Evolutionary conservation across 1,140 invertebrate species (phyloP).

Genomic region (Caenorhabditis brenneri): DNA sequence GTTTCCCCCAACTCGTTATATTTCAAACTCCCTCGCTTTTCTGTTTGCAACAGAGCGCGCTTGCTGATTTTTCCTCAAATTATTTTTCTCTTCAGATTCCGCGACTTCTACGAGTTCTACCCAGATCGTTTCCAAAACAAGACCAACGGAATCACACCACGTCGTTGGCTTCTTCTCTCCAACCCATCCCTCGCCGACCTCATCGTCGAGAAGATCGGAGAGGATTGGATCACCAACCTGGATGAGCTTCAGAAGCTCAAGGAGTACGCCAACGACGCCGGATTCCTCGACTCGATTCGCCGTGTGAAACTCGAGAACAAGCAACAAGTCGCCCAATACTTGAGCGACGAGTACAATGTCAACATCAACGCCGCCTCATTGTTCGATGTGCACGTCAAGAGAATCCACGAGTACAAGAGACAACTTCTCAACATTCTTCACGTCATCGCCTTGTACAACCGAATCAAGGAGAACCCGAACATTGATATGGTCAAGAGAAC

Average conservation of each 20-base stretch:
- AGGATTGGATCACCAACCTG: slow-evolving; percentile 91
- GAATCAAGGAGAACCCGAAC: slow-evolving; percentile 90
- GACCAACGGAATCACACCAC: slow-evolving; percentile 96
- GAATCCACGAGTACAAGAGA: slow-evolving; percentile 98
- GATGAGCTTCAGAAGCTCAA: slow-evolving; percentile 85
- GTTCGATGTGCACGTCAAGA: slow-evolving; percentile 76
- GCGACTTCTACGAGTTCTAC: slow-evolving; percentile 91
- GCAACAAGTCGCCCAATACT: slow-evolving; percentile 82
- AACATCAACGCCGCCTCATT: slow-evolving; percentile 83
- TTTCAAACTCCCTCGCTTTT: too few species aligned
- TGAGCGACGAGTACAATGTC: slow-evolving; percentile 87
- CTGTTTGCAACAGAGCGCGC: too few species aligned
- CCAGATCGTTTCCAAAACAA: slow-evolving; percentile 99
- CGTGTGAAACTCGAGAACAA: slow-evolving; percentile 99
- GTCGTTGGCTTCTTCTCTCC: slow-evolving; percentile 92
- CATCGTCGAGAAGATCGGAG: slow-evolving; percentile 96
- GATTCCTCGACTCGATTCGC: slow-evolving; percentile 85
- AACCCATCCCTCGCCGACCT: slow-evolving; percentile 92
- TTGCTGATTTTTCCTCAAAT: too few species aligned
- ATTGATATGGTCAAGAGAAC: slow-evolving; percentile 85
- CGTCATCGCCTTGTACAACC: slow-evolving; percentile 94
- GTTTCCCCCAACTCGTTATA: too few species aligned
- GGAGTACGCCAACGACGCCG: slow-evolving; percentile 82
- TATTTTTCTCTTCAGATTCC: too few species aligned
- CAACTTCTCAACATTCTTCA: slow-evolving; percentile 94